A percentile compares a stretch with the other conserved stretches of the same genome.
phyloP scores from a whole-genome alignment of 2,888 invertebrate species.

The Ellobium chinense region DNA sequence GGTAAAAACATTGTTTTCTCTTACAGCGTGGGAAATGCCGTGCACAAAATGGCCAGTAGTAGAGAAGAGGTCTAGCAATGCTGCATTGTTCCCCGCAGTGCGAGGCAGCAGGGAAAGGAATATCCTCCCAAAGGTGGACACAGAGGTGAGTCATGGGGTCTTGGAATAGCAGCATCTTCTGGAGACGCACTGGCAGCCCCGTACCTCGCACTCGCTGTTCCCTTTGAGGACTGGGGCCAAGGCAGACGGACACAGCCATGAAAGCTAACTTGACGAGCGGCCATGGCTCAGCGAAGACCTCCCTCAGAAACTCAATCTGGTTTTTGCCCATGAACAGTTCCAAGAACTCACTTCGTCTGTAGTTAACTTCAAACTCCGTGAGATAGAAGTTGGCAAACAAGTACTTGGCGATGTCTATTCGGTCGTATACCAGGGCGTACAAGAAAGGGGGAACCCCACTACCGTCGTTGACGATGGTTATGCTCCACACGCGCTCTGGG shows the following conservation, averaged over 20 bases:
- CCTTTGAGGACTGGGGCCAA: background rate
- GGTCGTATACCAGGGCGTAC: background rate
- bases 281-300: background rate
- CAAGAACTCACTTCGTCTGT: background rate
- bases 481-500: background rate
- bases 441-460: background rate
- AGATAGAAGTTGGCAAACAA: background rate
- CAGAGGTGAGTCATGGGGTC: too few species aligned
- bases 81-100: too few species aligned
- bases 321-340: background rate
- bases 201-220: too few species aligned
- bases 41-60: too few species aligned
- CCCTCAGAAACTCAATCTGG: background rate
- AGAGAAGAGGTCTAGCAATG: too few species aligned
- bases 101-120: too few species aligned
- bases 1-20: too few species aligned
- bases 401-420: background rate
- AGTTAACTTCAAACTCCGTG: background rate
- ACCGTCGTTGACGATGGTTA: background rate
- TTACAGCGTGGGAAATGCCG: too few species aligned
- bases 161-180: too few species aligned
- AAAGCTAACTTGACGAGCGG: background rate
- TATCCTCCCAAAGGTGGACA: too few species aligned
- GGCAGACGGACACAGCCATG: background rate
- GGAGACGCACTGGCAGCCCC: too few species aligned